Percentiles rank a stretch among this genome's conserved stretches.
Conservation (phyloP, 2,888 invertebrate genomes). For the Lithophane socia region DNA sequence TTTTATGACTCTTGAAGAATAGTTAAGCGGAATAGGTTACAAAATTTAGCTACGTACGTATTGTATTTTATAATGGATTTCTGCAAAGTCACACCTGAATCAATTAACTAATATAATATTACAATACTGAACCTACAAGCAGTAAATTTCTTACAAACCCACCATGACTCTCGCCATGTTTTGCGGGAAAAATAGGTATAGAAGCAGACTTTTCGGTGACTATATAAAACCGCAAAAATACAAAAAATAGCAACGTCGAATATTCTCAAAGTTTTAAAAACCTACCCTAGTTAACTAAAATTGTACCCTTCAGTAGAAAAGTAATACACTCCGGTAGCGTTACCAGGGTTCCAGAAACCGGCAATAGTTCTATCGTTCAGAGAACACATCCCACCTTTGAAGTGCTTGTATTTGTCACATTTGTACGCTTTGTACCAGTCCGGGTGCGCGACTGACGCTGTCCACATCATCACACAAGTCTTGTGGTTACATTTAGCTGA, state of each 20-base stretch:
- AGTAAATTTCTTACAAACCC: constrained; percentile 9
- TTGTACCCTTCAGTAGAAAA: constrained; percentile 78
- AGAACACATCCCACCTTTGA: constrained; percentile 77
- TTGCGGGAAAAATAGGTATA: not conserved
- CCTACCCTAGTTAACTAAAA: constrained; percentile 24
- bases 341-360: constrained; percentile 85
- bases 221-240: not conserved
- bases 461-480: constrained; percentile 81
- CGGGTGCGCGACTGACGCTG: constrained; percentile 79
- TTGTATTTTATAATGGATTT: too few relatives aligned
- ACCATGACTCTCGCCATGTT: too few relatives aligned
- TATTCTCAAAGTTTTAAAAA: not conserved
- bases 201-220: not conserved
- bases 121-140: not conserved
- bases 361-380: constrained; percentile 77
- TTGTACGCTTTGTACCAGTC: constrained; percentile 79
- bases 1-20: too few relatives aligned
- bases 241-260: not conserved
- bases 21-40: too few relatives aligned
- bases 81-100: too few relatives aligned
- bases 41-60: too few relatives aligned
- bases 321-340: constrained; percentile 82
- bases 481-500: constrained; percentile 85
- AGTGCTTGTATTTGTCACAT: constrained; percentile 81
- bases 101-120: too few relatives aligned